Percentiles rank a stretch among this genome's conserved stretches.
Evolutionary conservation across 2,888 invertebrate genomes (phyloP).

Genomic region (Trichogramma evanescens): DNA sequence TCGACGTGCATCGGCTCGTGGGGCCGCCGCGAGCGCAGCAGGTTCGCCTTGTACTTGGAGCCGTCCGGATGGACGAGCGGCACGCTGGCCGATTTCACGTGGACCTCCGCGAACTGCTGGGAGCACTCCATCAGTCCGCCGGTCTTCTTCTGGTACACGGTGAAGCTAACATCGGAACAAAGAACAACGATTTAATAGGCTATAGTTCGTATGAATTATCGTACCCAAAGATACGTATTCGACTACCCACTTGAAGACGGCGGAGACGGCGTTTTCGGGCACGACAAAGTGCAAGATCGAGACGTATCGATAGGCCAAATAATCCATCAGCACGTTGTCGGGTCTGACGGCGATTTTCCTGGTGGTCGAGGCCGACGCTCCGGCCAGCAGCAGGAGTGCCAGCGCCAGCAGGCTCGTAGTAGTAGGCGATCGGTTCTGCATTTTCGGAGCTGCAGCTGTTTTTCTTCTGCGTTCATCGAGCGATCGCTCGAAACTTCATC

Average conservation of each 20-base stretch:
- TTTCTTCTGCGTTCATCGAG: no score
- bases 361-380: conserved; percentile 19
- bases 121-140: conserved; percentile 54
- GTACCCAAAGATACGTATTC: neutral
- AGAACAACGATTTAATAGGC: neutral
- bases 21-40: conserved; percentile 50
- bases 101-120: conserved; percentile 59
- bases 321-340: conserved; percentile 49
- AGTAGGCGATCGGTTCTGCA: no score
- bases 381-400: no score
- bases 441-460: no score
- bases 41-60: conserved; percentile 65
- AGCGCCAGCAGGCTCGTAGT: no score
- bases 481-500: no score
- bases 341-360: conserved; percentile 45
- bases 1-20: conserved; percentile 55
- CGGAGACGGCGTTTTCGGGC: conserved; percentile 50
- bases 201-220: neutral
- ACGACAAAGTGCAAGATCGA: conserved; percentile 55
- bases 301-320: conserved; percentile 54
- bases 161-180: conserved; percentile 30
- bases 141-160: conserved; percentile 38
- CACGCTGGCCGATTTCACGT: conserved; percentile 73
- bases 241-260: conserved; percentile 45
- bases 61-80: conserved; percentile 79